phyloP scores from a whole-genome alignment of 2,113 vertebrate species.

The Dendrocopos noguchii region DNA sequence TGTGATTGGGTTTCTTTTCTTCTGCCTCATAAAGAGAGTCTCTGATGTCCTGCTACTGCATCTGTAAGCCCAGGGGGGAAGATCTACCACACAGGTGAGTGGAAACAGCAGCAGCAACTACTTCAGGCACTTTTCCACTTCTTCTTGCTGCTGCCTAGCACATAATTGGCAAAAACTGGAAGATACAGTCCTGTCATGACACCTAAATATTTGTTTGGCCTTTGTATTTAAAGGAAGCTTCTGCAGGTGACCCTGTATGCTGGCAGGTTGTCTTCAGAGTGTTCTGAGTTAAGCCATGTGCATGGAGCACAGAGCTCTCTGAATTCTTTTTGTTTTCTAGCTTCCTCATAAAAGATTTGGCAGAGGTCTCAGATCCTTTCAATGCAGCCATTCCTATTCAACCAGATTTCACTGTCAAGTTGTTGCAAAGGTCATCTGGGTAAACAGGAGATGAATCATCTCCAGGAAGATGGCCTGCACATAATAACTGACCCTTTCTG shows the following conservation, averaged over 20 bases:
- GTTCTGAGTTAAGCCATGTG: neutral
- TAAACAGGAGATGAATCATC: neutral
- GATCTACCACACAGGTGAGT: neutral
- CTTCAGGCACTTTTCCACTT: neutral
- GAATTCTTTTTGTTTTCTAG: neutral
- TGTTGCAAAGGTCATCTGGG: neutral
- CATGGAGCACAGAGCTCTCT: neutral
- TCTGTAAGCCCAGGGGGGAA: neutral
- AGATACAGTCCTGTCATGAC: neutral
- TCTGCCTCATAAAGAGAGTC: neutral
- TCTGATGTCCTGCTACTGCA: neutral
- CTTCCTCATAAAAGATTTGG: neutral
- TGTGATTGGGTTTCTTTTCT: neutral
- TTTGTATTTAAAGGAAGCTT: neutral
- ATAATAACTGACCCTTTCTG: neutral
- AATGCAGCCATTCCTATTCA: neutral
- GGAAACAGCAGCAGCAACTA: neutral
- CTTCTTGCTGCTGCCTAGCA: neutral
- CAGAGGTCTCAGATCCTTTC: neutral
- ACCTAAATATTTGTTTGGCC: neutral
- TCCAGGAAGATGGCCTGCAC: neutral
- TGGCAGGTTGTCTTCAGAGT: neutral
- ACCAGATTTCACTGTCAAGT: neutral
- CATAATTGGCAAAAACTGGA: neutral
- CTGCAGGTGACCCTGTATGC: neutral